Percentiles rank a stretch among this genome's conserved stretches.
These are phyloP conservation scores for Synanthedon vespiformis DNA, from an alignment of 2,888 invertebrate species.

Conservation along the genomic window DNA sequence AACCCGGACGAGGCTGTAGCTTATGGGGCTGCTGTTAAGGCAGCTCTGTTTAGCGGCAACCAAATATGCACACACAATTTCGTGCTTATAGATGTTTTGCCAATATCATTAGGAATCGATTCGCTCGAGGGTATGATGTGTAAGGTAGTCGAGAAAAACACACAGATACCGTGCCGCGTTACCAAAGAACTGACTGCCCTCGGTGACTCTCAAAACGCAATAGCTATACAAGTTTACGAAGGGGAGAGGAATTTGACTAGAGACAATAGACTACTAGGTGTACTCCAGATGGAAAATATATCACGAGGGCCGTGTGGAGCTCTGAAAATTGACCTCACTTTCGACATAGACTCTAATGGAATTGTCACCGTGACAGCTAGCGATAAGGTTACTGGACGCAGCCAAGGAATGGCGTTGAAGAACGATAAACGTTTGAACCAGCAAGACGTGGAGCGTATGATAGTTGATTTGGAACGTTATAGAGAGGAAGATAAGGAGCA, in stretches of 20 bases:
- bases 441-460: conserved; percentile 34
- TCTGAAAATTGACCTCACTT: conserved; percentile 42
- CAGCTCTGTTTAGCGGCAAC: conserved; percentile 33
- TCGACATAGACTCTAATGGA: conserved; percentile 37
- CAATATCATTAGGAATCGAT: conserved; percentile 45
- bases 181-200: conserved; percentile 44
- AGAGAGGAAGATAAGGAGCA: conserved; percentile 37
- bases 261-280: conserved; percentile 44
- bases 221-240: conserved; percentile 51
- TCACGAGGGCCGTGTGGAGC: conserved; percentile 45
- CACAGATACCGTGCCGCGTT: conserved; percentile 36
- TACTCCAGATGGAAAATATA: conserved; percentile 37
- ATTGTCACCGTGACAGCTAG: conserved; percentile 38
- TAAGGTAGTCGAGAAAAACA: conserved; percentile 41
- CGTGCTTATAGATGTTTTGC: conserved; percentile 39
- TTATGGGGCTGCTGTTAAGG: conserved; percentile 47
- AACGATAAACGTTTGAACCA: conserved; percentile 33
- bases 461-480: conserved; percentile 31
- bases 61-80: conserved; percentile 25
- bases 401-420: conserved; percentile 27
- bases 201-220: conserved; percentile 41
- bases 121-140: conserved; percentile 45
- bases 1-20: conserved; percentile 54
- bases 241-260: conserved; percentile 43
- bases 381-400: conserved; percentile 35